Evolutionary conservation across 2,888 invertebrate genomes (phyloP).

Genomic region (Odontomyia ornata): DNA sequence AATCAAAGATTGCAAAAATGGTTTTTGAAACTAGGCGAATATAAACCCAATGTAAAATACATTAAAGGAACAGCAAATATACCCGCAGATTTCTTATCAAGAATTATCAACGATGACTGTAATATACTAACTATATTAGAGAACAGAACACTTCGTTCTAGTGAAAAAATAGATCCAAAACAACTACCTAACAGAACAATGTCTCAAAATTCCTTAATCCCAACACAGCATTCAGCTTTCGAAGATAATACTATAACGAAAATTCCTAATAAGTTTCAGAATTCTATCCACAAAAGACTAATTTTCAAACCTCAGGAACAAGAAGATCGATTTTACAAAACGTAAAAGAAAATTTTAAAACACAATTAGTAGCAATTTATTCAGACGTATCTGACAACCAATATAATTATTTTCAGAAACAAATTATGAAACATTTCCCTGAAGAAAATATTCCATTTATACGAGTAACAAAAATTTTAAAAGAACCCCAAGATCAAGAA

Average conservation of each 20-base stretch:
- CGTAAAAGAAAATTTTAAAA: not conserved
- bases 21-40: not conserved
- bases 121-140: not conserved
- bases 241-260: no score
- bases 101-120: not conserved
- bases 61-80: not conserved
- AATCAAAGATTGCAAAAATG: not conserved
- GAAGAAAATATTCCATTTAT: not conserved
- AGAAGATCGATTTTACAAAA: not conserved
- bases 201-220: no score
- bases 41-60: not conserved
- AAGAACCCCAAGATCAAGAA: not conserved
- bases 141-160: not conserved
- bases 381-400: not conserved
- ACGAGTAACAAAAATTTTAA: not conserved
- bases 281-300: not conserved
- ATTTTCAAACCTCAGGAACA: not conserved
- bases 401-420: not conserved
- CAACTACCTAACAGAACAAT: not conserved
- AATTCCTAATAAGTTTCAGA: no score
- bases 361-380: not conserved
- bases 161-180: not conserved
- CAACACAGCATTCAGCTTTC: not conserved
- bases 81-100: not conserved
- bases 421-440: not conserved